Percentiles rank a stretch among this genome's conserved stretches.
Conservation (phyloP, 2,888 invertebrate species). For the Ectropis crepuscularia region DNA sequence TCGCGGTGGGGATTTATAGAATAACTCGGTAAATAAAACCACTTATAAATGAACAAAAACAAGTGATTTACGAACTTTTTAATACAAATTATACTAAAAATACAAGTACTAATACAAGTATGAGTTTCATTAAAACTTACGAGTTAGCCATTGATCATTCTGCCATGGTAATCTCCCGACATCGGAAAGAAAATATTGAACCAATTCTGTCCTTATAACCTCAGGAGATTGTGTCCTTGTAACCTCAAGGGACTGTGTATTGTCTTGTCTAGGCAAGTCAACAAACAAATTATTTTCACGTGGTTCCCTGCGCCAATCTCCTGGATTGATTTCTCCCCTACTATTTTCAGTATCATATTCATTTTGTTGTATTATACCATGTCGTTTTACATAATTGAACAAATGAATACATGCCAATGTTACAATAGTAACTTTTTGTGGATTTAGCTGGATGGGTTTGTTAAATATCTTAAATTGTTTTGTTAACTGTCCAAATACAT, state of each 20-base stretch:
- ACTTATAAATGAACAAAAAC: conserved; percentile 32
- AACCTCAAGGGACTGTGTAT: conserved; percentile 24
- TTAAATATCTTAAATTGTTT: conserved; percentile 25
- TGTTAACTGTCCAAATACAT: conserved; percentile 32
- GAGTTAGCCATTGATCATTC: conserved; percentile 30
- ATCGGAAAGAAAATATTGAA: conserved; percentile 35
- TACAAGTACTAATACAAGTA: conserved; percentile 25
- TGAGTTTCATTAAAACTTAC: conserved; percentile 9
- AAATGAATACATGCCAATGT: conserved; percentile 24
- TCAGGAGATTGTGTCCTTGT: conserved; percentile 26
- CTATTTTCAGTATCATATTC: conserved; percentile 23
- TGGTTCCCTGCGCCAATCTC: conserved; percentile 29
- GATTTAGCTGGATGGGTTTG: conserved; percentile 34
- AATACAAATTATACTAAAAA: conserved; percentile 29
- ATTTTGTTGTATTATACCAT: conserved; percentile 11
- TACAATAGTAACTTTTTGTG: conserved; percentile 30
- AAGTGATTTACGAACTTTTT: conserved; percentile 31
- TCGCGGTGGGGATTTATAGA: conserved; percentile 28
- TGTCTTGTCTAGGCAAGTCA: conserved; percentile 30
- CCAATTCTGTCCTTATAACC: conserved; percentile 34
- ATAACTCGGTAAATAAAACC: conserved; percentile 34
- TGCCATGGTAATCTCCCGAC: conserved; percentile 37
- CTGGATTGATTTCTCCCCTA: conserved; percentile 32
- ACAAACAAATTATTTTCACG: conserved; percentile 29
- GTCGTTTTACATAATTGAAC: conserved; percentile 37